phyloP scores from a whole-genome alignment of 1,140 invertebrate species.

The Helicoverpa armigera region DNA sequence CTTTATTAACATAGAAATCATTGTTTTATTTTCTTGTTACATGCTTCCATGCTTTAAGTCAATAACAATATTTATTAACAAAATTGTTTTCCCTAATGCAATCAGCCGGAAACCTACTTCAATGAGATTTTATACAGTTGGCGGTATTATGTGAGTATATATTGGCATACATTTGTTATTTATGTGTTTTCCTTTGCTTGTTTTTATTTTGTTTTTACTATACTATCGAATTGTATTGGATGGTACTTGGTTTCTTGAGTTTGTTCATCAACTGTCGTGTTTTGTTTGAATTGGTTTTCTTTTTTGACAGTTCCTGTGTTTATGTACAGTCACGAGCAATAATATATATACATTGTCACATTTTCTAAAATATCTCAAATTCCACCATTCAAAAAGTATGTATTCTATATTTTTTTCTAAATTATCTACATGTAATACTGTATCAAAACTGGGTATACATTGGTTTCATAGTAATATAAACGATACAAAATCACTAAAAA shows the following conservation, averaged over 20 bases:
- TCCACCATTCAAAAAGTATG: no score
- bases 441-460: no score
- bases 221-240: slow-evolving; percentile 59
- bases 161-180: slow-evolving; percentile 36
- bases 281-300: slow-evolving; percentile 39
- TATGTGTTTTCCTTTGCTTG: slow-evolving; percentile 46
- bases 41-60: slow-evolving; percentile 7
- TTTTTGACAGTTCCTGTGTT: neutral
- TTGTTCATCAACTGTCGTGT: slow-evolving; percentile 1
- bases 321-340: no score
- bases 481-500: no score
- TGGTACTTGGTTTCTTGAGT: slow-evolving; percentile 51
- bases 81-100: slow-evolving; percentile 71
- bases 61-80: slow-evolving; percentile 53
- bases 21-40: neutral
- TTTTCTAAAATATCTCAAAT: no score
- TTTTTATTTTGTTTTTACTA: slow-evolving; percentile 48
- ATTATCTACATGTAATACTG: no score
- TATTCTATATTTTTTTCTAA: no score
- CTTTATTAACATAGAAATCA: no score
- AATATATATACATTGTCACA: no score
- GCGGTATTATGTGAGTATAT: slow-evolving; percentile 81
- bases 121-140: slow-evolving; percentile 80
- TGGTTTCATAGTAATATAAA: no score
- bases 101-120: slow-evolving; percentile 82